These are phyloP conservation scores for Esperia sulphurella DNA, from an alignment of 2,888 invertebrate species.

Conservation along the genomic window DNA sequence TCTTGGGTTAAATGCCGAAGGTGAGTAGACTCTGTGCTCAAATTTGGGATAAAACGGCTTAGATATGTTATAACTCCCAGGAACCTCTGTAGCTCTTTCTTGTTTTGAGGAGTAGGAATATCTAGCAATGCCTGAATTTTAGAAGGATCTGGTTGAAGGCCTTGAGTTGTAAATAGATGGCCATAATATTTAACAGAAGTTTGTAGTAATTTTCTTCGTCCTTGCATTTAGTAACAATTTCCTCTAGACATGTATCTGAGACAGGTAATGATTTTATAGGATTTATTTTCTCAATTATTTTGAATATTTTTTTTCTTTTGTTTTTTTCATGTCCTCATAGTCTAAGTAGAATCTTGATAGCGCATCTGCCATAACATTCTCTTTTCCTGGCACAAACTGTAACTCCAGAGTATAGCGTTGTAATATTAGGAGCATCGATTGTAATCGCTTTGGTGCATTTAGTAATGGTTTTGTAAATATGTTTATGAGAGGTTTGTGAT, in stretches of 20 bases:
- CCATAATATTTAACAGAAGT: no score
- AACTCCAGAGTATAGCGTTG: slow-evolving; percentile 18
- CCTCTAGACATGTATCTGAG: slow-evolving; percentile 12
- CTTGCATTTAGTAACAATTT: slow-evolving; percentile 11
- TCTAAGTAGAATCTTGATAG: slow-evolving; percentile 18
- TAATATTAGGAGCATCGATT: slow-evolving; percentile 19
- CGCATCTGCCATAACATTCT: slow-evolving; percentile 20
- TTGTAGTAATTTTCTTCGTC: slow-evolving; percentile 6
- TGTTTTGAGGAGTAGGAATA: no score
- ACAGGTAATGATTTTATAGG: slow-evolving; percentile 6
- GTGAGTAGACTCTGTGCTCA: no score
- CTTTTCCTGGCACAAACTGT: slow-evolving; percentile 18
- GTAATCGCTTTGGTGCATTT: slow-evolving; percentile 13
- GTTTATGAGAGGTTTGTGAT: slow-evolving; percentile 7
- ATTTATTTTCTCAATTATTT: slow-evolving; percentile 10
- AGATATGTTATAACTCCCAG: no score
- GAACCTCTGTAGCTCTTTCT: no score
- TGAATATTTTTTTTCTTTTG: slow-evolving; percentile 1
- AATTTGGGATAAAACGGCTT: no score
- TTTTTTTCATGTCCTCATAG: neutral
- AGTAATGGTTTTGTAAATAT: slow-evolving; percentile 18
- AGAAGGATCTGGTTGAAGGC: no score
- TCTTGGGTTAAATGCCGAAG: slow-evolving; percentile 16
- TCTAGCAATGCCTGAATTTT: no score
- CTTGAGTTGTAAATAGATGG: no score